Evolutionary conservation across 2,113 vertebrate species (phyloP).

Genomic region (Coturnix japonica): DNA sequence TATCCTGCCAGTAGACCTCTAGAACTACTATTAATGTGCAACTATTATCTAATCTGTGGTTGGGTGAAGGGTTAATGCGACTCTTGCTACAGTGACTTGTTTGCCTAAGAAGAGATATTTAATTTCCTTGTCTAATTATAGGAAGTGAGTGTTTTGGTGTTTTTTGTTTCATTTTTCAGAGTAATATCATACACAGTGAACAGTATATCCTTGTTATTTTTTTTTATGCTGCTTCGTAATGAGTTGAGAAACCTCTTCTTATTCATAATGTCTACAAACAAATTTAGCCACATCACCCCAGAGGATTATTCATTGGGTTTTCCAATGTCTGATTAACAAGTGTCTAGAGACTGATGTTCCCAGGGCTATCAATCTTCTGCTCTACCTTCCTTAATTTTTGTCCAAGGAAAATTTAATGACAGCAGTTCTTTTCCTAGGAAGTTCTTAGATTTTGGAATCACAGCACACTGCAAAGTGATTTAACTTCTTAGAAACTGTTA

Average conservation of each 20-base stretch:
- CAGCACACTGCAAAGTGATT: background rate
- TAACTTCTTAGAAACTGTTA: background rate
- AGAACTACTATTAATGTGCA: background rate
- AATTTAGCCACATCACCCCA: slow-evolving; percentile 63
- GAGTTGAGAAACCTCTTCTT: slow-evolving; percentile 52
- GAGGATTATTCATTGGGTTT: slow-evolving; percentile 59
- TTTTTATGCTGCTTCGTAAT: slow-evolving; percentile 52
- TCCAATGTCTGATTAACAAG: slow-evolving; percentile 70
- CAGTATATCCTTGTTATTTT: slow-evolving; percentile 30
- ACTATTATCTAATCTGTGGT: slow-evolving; percentile 24
- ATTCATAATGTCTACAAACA: slow-evolving; percentile 69
- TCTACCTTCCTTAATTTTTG: slow-evolving; percentile 55
- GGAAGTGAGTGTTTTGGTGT: background rate
- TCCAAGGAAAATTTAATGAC: slow-evolving; percentile 55
- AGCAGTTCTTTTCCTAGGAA: background rate
- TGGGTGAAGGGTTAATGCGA: slow-evolving; percentile 39
- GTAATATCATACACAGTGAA: slow-evolving; percentile 6
- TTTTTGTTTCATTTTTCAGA: background rate
- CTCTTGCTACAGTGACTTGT: slow-evolving; percentile 9
- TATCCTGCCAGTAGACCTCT: background rate
- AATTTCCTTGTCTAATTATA: slow-evolving; percentile 33
- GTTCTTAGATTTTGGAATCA: background rate
- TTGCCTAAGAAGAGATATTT: slow-evolving; percentile 23
- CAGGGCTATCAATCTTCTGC: slow-evolving; percentile 52
- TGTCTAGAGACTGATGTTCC: slow-evolving; percentile 58